A percentile compares a stretch with the other conserved stretches of the same genome.
Conservation (phyloP, 2,888 invertebrate genomes). For the Chrysolina oricalcia region DNA sequence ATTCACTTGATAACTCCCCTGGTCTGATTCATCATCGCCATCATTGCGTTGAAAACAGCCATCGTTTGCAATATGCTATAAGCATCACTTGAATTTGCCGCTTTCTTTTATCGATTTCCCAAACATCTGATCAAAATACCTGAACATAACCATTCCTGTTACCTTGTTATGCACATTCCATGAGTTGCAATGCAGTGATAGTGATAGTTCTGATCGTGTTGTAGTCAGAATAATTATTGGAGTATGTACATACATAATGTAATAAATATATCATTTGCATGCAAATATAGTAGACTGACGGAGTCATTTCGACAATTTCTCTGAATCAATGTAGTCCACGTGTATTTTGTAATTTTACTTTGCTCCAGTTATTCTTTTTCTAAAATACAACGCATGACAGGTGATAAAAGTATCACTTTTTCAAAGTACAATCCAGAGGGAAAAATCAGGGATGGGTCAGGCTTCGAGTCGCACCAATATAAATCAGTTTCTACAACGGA, state of each 20-base stretch:
- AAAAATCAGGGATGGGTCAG: too few species aligned
- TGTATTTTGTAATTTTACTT: too few species aligned
- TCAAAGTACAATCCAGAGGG: too few species aligned
- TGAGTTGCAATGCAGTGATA: background rate
- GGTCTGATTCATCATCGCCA: background rate
- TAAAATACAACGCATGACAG: too few species aligned
- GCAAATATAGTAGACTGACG: background rate
- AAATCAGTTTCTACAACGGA: too few species aligned
- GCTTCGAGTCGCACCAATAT: too few species aligned
- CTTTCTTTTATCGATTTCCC: constrained; percentile 16
- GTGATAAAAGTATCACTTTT: too few species aligned
- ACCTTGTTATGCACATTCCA: background rate
- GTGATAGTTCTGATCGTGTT: background rate
- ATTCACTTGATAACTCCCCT: too few species aligned
- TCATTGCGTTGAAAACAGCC: background rate
- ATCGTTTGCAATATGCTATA: background rate
- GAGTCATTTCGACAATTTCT: too few species aligned
- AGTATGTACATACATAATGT: background rate
- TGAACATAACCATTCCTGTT: background rate
- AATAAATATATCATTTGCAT: background rate
- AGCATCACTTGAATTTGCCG: background rate
- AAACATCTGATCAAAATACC: background rate
- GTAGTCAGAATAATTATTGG: background rate
- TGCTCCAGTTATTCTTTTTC: too few species aligned
- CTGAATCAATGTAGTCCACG: too few species aligned